Conservation (phyloP, 2,113 vertebrate species). For the Euleptes europaea region DNA sequence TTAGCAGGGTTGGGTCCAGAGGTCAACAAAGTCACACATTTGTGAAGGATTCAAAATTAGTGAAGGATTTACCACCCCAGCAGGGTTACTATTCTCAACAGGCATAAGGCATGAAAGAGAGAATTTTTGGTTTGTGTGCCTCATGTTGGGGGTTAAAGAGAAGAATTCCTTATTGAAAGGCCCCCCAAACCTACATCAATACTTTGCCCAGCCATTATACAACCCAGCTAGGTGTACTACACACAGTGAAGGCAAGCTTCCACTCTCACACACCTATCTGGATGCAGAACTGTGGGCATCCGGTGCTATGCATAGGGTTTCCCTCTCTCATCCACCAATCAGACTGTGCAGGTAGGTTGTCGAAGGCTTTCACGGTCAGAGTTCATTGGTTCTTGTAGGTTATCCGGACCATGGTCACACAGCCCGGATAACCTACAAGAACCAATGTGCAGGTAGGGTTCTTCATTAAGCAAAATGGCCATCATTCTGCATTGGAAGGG, state of each 20-base stretch:
- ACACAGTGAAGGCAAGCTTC: not conserved
- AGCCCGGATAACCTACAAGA: no score
- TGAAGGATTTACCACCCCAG: not conserved
- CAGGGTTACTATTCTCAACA: not conserved
- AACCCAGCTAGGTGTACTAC: no score
- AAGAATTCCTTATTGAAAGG: no score
- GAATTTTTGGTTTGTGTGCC: not conserved
- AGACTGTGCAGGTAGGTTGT: not conserved
- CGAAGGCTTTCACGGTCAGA: no score
- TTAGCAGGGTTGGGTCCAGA: not conserved
- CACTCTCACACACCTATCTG: not conserved
- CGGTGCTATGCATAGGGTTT: not conserved
- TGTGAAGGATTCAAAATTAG: not conserved
- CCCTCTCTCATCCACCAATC: not conserved
- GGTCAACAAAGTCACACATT: not conserved
- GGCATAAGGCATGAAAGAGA: not conserved
- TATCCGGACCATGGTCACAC: no score
- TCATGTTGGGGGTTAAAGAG: not conserved
- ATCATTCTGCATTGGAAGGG: not conserved
- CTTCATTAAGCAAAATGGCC: not conserved
- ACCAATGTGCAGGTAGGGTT: not conserved
- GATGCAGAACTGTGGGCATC: not conserved
- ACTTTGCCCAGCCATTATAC: no score
- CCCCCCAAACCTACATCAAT: no score
- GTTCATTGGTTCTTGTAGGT: no score